phyloP scores from a whole-genome alignment of 1,140 invertebrate species.

The Saccostrea echinata region DNA sequence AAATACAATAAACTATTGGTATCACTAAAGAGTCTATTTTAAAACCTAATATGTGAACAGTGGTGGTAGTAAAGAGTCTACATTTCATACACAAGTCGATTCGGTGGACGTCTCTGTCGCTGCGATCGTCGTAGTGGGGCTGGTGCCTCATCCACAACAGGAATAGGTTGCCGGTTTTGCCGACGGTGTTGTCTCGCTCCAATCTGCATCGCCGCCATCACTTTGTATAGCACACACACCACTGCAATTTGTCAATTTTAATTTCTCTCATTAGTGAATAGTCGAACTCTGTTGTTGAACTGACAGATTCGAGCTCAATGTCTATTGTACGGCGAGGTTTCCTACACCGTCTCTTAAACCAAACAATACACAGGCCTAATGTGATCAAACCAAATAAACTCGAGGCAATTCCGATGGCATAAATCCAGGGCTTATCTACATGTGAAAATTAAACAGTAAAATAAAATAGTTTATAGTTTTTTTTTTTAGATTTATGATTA shows the following conservation, averaged over 20 bases:
- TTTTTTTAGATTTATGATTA: neutral
- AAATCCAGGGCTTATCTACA: conserved; percentile 5
- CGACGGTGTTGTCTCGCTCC: neutral
- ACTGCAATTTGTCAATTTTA: neutral
- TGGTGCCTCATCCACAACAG: neutral
- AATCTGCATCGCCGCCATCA: no score
- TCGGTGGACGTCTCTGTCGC: neutral
- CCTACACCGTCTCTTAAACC: neutral
- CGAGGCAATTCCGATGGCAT: neutral
- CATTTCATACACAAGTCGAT: no score
- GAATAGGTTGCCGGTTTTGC: neutral
- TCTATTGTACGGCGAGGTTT: neutral
- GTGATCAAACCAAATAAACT: neutral
- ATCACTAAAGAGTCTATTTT: no score
- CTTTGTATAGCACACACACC: neutral
- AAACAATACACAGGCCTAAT: neutral
- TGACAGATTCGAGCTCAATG: neutral
- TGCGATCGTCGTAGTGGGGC: neutral
- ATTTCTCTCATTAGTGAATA: neutral
- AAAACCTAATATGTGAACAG: neutral
- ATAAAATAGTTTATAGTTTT: neutral
- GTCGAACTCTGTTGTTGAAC: neutral
- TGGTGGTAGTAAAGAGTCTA: no score
- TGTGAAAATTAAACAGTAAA: neutral
- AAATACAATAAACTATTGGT: no score